These are phyloP conservation scores for Trididemnum nubilum DNA, from an alignment of 23 tunicate genomes.

Conservation along the genomic window DNA sequence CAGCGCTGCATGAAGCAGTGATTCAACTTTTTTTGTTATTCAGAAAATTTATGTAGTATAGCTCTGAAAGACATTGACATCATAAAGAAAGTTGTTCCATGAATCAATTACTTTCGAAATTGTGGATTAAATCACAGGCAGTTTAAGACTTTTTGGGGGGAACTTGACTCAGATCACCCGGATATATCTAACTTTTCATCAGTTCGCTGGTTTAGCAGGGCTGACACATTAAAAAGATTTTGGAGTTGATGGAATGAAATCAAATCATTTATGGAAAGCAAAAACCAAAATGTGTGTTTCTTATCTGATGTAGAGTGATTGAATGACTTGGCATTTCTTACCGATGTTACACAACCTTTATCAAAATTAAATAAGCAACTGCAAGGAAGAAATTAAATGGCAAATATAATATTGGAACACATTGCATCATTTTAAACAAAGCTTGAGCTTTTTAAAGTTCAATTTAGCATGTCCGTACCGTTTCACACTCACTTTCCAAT, in stretches of 20 bases:
- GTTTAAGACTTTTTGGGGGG: constrained; percentile 41
- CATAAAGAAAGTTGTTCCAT: constrained; percentile 41
- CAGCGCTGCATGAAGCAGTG: no score
- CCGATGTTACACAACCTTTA: constrained; percentile 31
- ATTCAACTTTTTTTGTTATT: no score
- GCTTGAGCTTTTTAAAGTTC: no score
- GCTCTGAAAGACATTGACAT: constrained; percentile 22
- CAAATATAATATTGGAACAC: constrained; percentile 33
- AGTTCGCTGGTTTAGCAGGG: constrained; percentile 49
- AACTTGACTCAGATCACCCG: constrained; percentile 38
- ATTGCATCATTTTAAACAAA: constrained; percentile 23
- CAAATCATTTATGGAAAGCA: constrained; percentile 36
- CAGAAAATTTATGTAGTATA: constrained; percentile 35
- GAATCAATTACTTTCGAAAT: constrained; percentile 21
- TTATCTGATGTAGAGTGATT: constrained; percentile 22
- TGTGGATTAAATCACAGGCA: constrained; percentile 41
- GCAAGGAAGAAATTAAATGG: constrained; percentile 39
- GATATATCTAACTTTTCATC: constrained; percentile 40
- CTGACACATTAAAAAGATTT: constrained; percentile 50
- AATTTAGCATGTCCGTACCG: no score
- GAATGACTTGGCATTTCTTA: constrained; percentile 39
- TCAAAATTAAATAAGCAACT: constrained; percentile 26
- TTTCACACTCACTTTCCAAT: no score
- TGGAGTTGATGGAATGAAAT: constrained; percentile 39
- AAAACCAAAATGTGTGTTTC: constrained; percentile 35